Base-by-base conservation (phyloP, 2,113 vertebrate species). In the Ceyx margarethae region DNA sequence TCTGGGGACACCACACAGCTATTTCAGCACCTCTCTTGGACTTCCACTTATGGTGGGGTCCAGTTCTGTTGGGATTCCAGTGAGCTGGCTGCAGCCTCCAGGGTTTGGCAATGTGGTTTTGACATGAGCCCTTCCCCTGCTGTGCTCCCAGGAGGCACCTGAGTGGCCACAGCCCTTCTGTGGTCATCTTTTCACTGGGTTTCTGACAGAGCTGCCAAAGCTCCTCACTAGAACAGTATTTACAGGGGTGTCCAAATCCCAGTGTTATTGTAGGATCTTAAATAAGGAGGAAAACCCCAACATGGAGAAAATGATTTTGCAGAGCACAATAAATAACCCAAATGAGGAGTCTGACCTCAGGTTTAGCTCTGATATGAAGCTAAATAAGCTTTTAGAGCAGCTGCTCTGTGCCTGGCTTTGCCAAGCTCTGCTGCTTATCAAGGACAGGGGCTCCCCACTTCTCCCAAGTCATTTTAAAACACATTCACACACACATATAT, bases 41-140 rank as follows among this genome's bases (percentile, higher is more conserved):
- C 51, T 17, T 28, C 19, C 35, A 25, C 2, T 0, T 1, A 4
- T 1, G 58, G 19, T 19, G 50, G 42, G 9, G 5, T 12, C 65
- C 53, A n/a, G 33, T 13, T 23, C 4, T 13, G 2, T 3, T 3
- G 21, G 0, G 13, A 31, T 19, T 19, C 15, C 25, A 28, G 12
- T 2, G 5, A 22, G 22, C 19, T 1, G 2, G n/a, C 18, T 26
- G 26, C 42, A 29, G 33, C 22, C 5, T 6, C 4, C 31, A 11
- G 58, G 43, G 6, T 42, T 91, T 15, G 1, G 28, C 7, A 13
- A 15, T 2, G 0, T 0, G 2, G 17, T 19, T 51, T 29, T 31
- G 29, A 13, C 3, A 8, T 4, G 10, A 21, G 37, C 1, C 1
- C 35, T 60, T 62, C 31, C 73, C 42, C 21, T 37, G 35, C 80